Evolutionary conservation across 2,888 invertebrate species (phyloP), one percentile per base, ranked within the genome.

Genomic region (Encarsia formosa): DNA sequence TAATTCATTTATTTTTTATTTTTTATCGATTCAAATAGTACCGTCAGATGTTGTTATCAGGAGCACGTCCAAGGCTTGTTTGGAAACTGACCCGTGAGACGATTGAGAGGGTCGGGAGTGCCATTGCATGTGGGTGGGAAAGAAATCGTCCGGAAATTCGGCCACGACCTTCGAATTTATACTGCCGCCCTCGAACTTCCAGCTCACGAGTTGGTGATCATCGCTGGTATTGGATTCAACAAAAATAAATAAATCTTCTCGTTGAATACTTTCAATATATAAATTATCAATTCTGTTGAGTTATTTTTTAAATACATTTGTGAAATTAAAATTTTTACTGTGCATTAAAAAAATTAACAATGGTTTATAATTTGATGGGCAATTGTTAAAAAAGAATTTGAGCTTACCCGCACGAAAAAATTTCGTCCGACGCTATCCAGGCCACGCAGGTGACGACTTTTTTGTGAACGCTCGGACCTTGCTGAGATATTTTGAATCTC

Each of bases 371-470:
- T n/a, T n/a, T n/a, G n/a, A n/a, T n/a, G n/a, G n/a, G n/a, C n/a
- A n/a, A n/a, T n/a, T n/a, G n/a, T n/a, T n/a, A n/a, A n/a, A n/a
- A n/a, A n/a, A n/a, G n/a, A n/a, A n/a, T n/a, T n/a, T n/a, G n/a
- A n/a, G 69, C 75, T 74, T 74, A 90, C 92, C 91, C 88, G 65
- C 88, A 88, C 20, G 94, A 92, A 76, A 88, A 91, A 41, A 95
- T 86, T 74, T 97, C 96, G 73, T 97, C 96, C 23, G 91, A 86
- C 62, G 87, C 90, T 71, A 88, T 89, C 97, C 97, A 98, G 60
- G 89, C 89, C 13, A 94, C 87, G 72, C 94, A 93, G 54, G 90
- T 87, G 11, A 92, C 87, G n/a, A 89, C 82, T 63, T 87, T 88
- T 56, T 77, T 77, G 72, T 90, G 87, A 51, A 87, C 84, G 18